These are phyloP conservation scores for Pavo muticus DNA, from an alignment of 2,113 vertebrate species.

Conservation along the genomic window DNA sequence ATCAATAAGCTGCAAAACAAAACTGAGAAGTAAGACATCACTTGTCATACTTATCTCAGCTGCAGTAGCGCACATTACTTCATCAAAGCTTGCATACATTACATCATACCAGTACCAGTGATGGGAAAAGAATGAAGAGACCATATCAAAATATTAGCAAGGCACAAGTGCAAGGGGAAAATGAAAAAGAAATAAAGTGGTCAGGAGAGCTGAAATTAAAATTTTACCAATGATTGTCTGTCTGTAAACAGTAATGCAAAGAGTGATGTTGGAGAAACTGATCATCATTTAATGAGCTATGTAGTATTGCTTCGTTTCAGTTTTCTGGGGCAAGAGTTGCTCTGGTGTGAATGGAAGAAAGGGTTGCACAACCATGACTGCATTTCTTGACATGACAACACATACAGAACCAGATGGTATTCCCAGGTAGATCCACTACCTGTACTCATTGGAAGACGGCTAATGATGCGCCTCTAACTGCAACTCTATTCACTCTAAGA, in stretches of 20 bases:
- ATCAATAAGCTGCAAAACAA: background rate
- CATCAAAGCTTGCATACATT: background rate
- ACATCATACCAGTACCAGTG: background rate
- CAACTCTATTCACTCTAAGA: background rate
- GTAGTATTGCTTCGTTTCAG: background rate
- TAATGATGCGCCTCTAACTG: background rate
- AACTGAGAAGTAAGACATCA: background rate
- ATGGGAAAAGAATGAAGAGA: background rate
- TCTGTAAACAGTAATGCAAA: background rate
- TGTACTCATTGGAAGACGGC: background rate
- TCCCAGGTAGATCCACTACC: fast-evolving
- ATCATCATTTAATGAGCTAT: background rate
- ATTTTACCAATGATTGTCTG: background rate
- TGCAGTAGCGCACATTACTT: background rate
- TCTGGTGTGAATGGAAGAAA: background rate
- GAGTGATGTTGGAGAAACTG: background rate
- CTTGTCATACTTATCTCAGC: background rate
- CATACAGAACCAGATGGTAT: background rate
- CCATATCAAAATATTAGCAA: background rate
- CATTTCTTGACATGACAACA: background rate
- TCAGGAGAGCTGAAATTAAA: background rate
- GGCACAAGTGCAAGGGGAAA: background rate
- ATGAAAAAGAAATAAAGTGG: background rate
- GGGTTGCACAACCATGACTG: background rate
- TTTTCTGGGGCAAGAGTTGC: background rate